phyloP scores from a whole-genome alignment of 64 coral and sea anemone species.

The Acropora yongei region DNA sequence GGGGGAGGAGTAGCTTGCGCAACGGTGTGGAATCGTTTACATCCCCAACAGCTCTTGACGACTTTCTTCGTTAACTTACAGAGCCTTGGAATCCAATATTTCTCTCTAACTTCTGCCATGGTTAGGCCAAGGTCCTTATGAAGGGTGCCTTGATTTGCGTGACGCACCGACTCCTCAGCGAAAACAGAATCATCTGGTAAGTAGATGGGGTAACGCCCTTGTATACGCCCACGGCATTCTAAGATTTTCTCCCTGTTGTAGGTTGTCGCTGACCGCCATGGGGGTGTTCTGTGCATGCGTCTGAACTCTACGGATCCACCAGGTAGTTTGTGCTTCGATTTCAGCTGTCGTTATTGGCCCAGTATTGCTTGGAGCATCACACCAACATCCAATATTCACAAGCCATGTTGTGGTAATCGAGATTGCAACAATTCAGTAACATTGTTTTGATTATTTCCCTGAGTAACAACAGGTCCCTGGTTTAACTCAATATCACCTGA shows the following conservation, averaged over 20 bases:
- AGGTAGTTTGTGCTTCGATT: not conserved
- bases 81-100: conserved; percentile 59
- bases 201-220: conserved; percentile 35
- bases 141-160: conserved; percentile 32
- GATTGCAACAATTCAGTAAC: too few relatives aligned
- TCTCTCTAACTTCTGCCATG: conserved; percentile 55
- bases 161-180: not conserved
- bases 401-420: too few relatives aligned
- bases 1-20: conserved; percentile 15
- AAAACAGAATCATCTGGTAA: conserved; percentile 37
- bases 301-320: conserved; percentile 22
- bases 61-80: conserved; percentile 8
- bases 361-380: not conserved
- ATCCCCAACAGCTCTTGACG: conserved; percentile 44
- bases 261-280: conserved; percentile 13
- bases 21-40: conserved; percentile 67
- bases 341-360: conserved; percentile 50
- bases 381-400: too few relatives aligned
- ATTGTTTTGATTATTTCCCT: too few relatives aligned
- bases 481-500: too few relatives aligned
- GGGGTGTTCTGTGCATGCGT: not conserved
- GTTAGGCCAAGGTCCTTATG: conserved; percentile 47
- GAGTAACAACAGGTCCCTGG: too few relatives aligned
- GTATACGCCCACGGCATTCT: conserved; percentile 40
- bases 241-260: conserved; percentile 7